These are phyloP conservation scores for Mizuhopecten yessoensis DNA, from an alignment of 1,140 invertebrate species.

Conservation along the genomic window DNA sequence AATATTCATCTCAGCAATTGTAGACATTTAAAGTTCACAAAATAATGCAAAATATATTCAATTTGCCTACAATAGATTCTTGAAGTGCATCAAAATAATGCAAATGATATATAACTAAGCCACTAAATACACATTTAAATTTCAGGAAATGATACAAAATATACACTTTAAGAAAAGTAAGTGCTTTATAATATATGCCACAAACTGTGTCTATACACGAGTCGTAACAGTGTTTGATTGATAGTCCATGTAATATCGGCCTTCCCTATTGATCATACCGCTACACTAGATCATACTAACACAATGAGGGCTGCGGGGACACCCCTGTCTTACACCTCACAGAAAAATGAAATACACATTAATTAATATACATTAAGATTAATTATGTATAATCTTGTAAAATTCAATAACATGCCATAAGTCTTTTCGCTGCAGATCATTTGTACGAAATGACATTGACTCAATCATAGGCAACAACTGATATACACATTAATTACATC, in stretches of 20 bases:
- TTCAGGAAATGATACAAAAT: no score
- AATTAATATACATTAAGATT: conserved; percentile 30
- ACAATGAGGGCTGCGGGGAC: neutral
- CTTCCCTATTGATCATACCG: neutral
- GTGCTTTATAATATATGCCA: no score
- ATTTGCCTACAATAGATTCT: no score
- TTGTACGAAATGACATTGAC: conserved; percentile 3
- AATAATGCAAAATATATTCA: no score
- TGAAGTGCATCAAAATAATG: no score
- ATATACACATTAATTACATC: neutral
- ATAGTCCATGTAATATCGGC: neutral
- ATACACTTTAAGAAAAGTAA: no score
- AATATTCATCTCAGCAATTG: no score
- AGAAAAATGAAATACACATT: neutral
- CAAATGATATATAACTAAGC: no score
- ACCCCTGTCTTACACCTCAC: neutral
- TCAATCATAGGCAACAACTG: neutral
- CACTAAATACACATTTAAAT: no score
- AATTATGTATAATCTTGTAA: neutral
- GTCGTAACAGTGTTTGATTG: neutral
- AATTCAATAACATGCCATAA: conserved; percentile 1
- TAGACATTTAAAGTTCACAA: no score
- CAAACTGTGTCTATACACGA: no score
- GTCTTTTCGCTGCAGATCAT: neutral
- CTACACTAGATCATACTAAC: neutral